Evolutionary conservation across 2,888 invertebrate genomes (phyloP), one percentile per base, ranked within the genome.

Genomic region (Papilio demoleus): DNA sequence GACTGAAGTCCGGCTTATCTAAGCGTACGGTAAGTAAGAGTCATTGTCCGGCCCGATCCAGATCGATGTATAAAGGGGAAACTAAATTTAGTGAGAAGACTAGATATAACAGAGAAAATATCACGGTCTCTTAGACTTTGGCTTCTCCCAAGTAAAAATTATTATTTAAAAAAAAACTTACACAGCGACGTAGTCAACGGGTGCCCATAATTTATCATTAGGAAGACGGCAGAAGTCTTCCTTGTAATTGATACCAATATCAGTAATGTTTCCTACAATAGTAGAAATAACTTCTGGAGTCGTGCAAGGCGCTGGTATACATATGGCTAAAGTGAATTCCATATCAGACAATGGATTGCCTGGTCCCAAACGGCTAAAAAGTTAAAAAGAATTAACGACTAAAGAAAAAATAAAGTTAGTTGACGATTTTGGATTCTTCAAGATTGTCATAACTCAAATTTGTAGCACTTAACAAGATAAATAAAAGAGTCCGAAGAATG

Each of bases 201-300:
- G 72, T 0, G 74, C 76, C 56, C 80, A 82, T 0, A 83, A 83
- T 34, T 87, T 88, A 66, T 88, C 88, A 38, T 83, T 77, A 0
- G 88, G 87, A 27, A 88, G 70, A 2, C 88, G 80, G 70, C 86
- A 88, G 66, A 77, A 88, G 27, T 75, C 75, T 63, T 87, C 86
- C 5, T 65, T 62, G 62, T 75, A 80, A 31, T 72, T 17, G 11
- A 81, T 74, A 0, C 78, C 77, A 9, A 75, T n/a, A 1, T 53
- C 68, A 27, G 76, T 73, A 6, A 76, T 36, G 38, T 78, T 77
- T 24, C 75, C 71, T 0, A 77, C 40, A 1, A 77, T 56, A 1
- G 73, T 73, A 4, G 73, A 68, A 22, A 81, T 67, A 2, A 75
- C 77, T 59, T 79, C 75, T 9, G 75, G 59, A 1, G 79, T 76